Evolutionary conservation across 2,888 invertebrate species (phyloP).

Genomic region (Drosophila nigricruria): DNA sequence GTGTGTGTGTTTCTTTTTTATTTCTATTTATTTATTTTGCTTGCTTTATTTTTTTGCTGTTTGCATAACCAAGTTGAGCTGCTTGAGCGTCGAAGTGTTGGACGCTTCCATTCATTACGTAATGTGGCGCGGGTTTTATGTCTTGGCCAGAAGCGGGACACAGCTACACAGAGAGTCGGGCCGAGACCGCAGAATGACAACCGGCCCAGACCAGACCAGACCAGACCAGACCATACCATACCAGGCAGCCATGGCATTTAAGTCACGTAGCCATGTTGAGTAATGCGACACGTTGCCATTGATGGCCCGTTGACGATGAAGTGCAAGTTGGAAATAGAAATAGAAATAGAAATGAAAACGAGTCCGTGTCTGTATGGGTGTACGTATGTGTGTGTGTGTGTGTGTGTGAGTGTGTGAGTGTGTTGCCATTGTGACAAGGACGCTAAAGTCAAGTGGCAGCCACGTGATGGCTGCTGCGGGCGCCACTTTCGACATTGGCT

Average conservation of each 20-base stretch:
- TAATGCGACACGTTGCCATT: slow-evolving; percentile 81
- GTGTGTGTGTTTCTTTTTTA: slow-evolving; percentile 1
- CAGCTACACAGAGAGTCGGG: not conserved
- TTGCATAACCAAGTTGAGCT: slow-evolving; percentile 61
- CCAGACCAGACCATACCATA: not conserved
- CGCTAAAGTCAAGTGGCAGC: slow-evolving; percentile 68
- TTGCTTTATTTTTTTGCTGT: slow-evolving; percentile 33
- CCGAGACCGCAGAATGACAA: slow-evolving; percentile 60
- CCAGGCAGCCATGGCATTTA: slow-evolving; percentile 63
- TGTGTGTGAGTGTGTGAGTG: not conserved
- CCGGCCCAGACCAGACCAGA: not conserved
- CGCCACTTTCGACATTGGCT: slow-evolving; percentile 35
- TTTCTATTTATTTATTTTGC: slow-evolving; percentile 9
- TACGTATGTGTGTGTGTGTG: slow-evolving; percentile 4
- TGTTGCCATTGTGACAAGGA: slow-evolving; percentile 60
- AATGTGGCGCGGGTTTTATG: slow-evolving; percentile 65
- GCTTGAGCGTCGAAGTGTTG: slow-evolving; percentile 48
- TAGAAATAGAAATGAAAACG: slow-evolving; percentile 46
- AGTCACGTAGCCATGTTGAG: slow-evolving; percentile 80
- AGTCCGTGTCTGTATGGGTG: slow-evolving; percentile 16
- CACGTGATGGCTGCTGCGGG: slow-evolving; percentile 50
- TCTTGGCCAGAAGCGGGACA: slow-evolving; percentile 38
- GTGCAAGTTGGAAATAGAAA: slow-evolving; percentile 76
- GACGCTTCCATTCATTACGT: slow-evolving; percentile 69
- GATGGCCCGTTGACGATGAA: slow-evolving; percentile 80